Evolutionary conservation across 2,888 invertebrate genomes (phyloP), one percentile per base, ranked within the genome.

Genomic region (Rotaria macrura): DNA sequence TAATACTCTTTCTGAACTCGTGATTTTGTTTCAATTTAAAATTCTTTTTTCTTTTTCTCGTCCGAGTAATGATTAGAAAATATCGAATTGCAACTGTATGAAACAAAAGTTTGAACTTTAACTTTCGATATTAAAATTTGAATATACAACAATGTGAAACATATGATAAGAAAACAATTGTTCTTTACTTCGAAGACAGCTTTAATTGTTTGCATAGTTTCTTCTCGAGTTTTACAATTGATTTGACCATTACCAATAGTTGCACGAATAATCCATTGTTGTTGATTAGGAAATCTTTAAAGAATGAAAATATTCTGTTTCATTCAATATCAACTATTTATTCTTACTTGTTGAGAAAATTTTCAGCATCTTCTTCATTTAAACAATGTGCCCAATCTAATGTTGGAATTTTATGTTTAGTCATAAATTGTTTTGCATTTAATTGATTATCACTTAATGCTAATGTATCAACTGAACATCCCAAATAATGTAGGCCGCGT

Each of bases 361-460:
- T 25, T n/a, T 43, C 12, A 4, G 25, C 79, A 43, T 79, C 79
- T 43, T 79, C 25, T 79, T 79, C 10, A 79, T 40, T 79, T 43
- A 79, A 79, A 43, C 40, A 79, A 79, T 79, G 79, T 79, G 25
- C 43, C 79, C 79, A 79, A 3, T 79, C 43, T 43, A 79, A 40
- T 79, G 79, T 79, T 2, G 79, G 79, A 43, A 79, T 79, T 40
- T 40, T 43, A 79, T 79, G 79, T 79, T 79, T 79, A 43, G 14
- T 43, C 40, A 40, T 43, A 79, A 79, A 79, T 79, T 79, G 43
- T 43, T 79, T 79, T 3, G 79, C 79, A 79, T 43, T 43, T 14
- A 79, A 79, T 79, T 79, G 79, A 43, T 79, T 43, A 65, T 65
- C 65, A 12, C 34, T 65, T 34, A 65, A 65, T 34, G 20, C 17